Evolutionary conservation across 1,140 invertebrate species (phyloP), one percentile per base, ranked within the genome.

Genomic region (Nephila pilipes): DNA sequence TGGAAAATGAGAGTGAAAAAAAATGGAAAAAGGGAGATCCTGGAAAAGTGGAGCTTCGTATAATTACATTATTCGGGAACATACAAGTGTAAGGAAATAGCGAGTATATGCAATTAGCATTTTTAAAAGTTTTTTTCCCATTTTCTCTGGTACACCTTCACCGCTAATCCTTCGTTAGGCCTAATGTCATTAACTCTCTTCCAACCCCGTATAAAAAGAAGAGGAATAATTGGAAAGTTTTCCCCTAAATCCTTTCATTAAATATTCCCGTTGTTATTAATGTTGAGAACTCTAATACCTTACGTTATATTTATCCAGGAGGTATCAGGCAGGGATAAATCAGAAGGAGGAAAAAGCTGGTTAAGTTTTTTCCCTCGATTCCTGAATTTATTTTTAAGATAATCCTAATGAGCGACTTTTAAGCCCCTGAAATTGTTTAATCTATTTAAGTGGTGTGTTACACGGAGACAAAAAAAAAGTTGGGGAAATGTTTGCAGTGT

Each of bases 201-300:
- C 65, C 89, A 20, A 60, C 25, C 79, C 25, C 57, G 54, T 57
- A 38, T 38, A 54, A 92, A 92, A 85, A 92, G 29, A 29, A 92
- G 55, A 46, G 29, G 83, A 65, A 63, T 46, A 85, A 83, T 85
- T 83, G 80, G 80, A 63, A 85, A 92, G 46, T 85, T 92, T 92
- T 46, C 81, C n/a, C 81, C 58, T 85, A 92, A 92, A 92, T 92
- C 90, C 90, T 69, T 92, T 92, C 90, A 92, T 92, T 92, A 92
- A 92, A 92, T 92, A 92, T 92, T 85, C 90, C 81, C n/a, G 90
- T 92, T 92, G 90, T 92, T 92, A 92, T 92, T 92, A 92, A 92
- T 92, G 90, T 85, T 54, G 90, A 85, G 90, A 54, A 60, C 20
- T 57, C 80, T 91, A 91, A 91, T 91, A 83, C 57, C 36, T 81